A percentile compares a stretch with the other conserved stretches of the same genome.
Conservation (phyloP, 2,113 vertebrate species). For the Tragelaphus imberbis region DNA sequence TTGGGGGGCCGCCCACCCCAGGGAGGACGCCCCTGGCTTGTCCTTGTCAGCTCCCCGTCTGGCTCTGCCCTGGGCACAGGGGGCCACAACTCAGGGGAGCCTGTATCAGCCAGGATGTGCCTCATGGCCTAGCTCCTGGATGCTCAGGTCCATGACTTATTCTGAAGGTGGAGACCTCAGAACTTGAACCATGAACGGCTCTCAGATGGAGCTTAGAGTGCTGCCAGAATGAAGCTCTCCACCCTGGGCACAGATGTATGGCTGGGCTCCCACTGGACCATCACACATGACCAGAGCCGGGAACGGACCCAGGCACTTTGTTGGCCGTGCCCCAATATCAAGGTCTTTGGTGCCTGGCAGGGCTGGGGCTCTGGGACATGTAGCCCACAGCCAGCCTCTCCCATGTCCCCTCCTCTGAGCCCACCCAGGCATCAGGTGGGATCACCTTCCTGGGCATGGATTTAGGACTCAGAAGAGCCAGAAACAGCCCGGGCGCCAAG, state of each 20-base stretch:
- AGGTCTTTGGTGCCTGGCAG: not conserved
- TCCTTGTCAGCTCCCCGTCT: fast-evolving
- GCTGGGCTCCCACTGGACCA: not conserved
- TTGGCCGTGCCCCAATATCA: fast-evolving
- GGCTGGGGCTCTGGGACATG: not conserved
- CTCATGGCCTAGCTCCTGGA: not conserved
- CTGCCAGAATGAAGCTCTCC: fast-evolving
- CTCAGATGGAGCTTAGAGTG: not conserved
- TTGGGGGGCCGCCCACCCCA: fast-evolving
- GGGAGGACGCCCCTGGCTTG: fast-evolving
- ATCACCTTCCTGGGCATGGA: too few relatives aligned
- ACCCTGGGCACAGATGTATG: not conserved
- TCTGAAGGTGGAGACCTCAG: fast-evolving
- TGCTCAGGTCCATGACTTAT: not conserved
- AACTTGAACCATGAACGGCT: fast-evolving
- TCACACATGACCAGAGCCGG: fast-evolving
- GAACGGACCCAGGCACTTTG: fast-evolving
- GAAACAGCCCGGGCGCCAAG: fast-evolving
- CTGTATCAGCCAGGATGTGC: not conserved
- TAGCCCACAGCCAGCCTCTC: not conserved
- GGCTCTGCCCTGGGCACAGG: not conserved
- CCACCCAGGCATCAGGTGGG: not conserved
- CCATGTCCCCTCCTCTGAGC: not conserved
- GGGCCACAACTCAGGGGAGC: too few relatives aligned
- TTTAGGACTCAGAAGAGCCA: not conserved